Evolutionary conservation across 2,888 invertebrate genomes (phyloP), one percentile per base, ranked within the genome.

Genomic region (Lasioglossum morio): DNA sequence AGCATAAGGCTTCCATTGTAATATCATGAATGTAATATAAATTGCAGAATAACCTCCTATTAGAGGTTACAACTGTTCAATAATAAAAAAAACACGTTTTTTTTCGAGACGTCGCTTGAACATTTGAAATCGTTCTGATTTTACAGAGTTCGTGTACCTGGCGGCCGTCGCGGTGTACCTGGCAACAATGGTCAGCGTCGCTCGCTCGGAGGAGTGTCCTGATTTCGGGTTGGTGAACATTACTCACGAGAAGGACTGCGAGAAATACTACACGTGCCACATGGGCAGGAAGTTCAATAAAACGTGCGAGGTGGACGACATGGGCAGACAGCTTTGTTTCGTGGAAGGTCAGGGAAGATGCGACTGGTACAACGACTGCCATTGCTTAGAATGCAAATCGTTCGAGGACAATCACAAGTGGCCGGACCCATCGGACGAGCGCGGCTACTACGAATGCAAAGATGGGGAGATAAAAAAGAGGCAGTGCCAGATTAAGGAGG

Each of bases 401-500:
- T 3, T 3, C 0, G 19, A 16, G 30, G 66, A 66, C 66, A 0
- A 2, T 19, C 34, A 66, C 2, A 30, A 30, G 66, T 66, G 66
- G 66, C 0, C 3, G 19, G 19, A 66, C 16, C 19, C 19, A 0
- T 1, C 0, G 7, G 8, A 66, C 63, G 3, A 19, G 2, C 0
- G 3, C 0, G 0, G 1, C 2, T 66, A 66, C 34, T 66, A 19
- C 8, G 19, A 66, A 66, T 66, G 66, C 34, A 0, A 3, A 7
- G 19, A 66, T 0, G 66, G 19, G 16, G 0, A 0, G 4, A 2
- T 27, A 16, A 1, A 0, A 1, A 0, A 8, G 2, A 0, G 2
- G 19, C 0, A 0, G 2, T 66, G 66, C 8, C 0, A 1, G 1
- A 0, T 8, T 2, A 5, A 19, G 16, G 7, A 16, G 30, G 19